Percentiles rank a stretch among this genome's conserved stretches.
Evolutionary conservation across 2,113 vertebrate species (phyloP).

Genomic region (Dipodomys ordii): DNA sequence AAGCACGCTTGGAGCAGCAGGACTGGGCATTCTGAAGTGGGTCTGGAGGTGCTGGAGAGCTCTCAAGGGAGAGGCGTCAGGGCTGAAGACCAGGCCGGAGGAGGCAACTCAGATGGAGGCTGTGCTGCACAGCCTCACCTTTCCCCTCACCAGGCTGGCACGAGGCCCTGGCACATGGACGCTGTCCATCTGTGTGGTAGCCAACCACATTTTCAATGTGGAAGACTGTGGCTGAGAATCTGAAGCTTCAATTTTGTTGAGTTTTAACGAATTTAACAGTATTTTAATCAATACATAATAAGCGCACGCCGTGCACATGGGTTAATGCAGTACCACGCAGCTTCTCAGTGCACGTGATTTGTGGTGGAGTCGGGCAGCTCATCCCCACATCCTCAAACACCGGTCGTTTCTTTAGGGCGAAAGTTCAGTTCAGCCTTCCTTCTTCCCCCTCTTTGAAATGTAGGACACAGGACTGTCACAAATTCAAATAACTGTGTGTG

Average conservation of each 20-base stretch:
- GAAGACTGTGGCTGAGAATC: neutral
- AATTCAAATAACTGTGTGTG: neutral
- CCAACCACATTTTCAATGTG: too few relatives aligned
- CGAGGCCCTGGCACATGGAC: too few relatives aligned
- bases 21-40: too few relatives aligned
- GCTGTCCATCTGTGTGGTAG: too few relatives aligned
- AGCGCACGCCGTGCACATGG: neutral
- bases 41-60: too few relatives aligned
- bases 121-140: fast-evolving
- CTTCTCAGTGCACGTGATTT: neutral
- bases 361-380: neutral
- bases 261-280: neutral
- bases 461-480: too few relatives aligned
- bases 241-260: neutral
- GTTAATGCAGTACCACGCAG: too few relatives aligned
- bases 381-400: neutral
- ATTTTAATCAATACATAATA: neutral
- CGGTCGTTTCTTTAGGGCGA: neutral
- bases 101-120: fast-evolving
- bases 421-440: neutral
- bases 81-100: fast-evolving
- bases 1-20: too few relatives aligned
- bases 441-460: too few relatives aligned
- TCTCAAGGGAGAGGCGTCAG: too few relatives aligned
- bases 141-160: too few relatives aligned